Base-by-base conservation (phyloP, 2,888 invertebrate genomes). In the Acleris laterana region DNA sequence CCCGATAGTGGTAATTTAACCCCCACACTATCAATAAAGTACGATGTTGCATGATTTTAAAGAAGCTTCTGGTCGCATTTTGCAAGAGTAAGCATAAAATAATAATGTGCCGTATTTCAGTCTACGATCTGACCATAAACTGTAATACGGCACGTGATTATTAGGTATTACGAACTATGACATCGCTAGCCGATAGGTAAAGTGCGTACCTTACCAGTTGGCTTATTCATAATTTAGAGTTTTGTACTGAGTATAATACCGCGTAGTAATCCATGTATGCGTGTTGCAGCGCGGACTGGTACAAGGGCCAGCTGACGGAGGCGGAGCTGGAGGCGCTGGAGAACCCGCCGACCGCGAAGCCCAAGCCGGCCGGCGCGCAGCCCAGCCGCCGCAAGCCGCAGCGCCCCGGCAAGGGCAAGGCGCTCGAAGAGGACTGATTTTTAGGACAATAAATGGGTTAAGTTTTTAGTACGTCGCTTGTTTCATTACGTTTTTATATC, bases 251-350 rank as follows among this genome's bases (percentile, higher is more conserved):
- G 4, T 38, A 38, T 6, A 46, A 46, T 17, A 16, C 11, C 42
- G 0, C 5, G 46, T 46, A 6, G n/a, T 46, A 17, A 46, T 51
- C 11, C 19, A 13, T 32, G 20, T 20, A n/a, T 38, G 44, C 16
- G 7, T 22, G 9, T 42, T 46, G n/a, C 87, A 97, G 97, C 86
- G 96, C 95, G 74, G 97, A 97, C 79, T 98, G 97, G 97, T 98
- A 98, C 92, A 97, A 97, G 83, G 97, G 95, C 50, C 95, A 96
- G 72, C 88, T 97, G 77, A 97, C 96, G 9, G 97, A 97, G 70
- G 95, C 95, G 49, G 95, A 97, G 82, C 85, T 97, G 66, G 95
- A 95, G 0, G 96, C 96, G 49, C 88, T 97, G 71, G 97, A 97
- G 86, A 95, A 97, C 89, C 97, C 97, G 2, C 95, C 96, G 48